Conservation (phyloP, 1,140 invertebrate genomes). For the Cotesia glomerata region DNA sequence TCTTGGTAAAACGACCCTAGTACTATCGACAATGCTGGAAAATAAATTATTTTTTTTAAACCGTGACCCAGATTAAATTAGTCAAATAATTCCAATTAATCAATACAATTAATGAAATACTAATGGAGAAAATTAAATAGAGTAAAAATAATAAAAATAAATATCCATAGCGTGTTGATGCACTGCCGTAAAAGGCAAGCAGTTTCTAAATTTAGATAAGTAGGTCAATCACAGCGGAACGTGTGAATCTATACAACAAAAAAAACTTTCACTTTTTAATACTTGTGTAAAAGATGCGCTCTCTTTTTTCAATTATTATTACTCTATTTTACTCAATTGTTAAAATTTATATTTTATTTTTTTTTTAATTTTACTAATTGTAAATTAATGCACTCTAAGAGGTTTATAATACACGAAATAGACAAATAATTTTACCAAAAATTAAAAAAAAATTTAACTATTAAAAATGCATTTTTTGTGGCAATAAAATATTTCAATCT, state of each 20-base stretch:
- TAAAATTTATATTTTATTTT: constrained; percentile 8
- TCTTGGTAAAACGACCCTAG: constrained; percentile 83
- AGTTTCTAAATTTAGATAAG: constrained; percentile 35
- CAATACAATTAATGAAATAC: neutral
- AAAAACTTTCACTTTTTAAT: constrained; percentile 39
- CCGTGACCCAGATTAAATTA: neutral
- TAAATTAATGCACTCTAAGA: constrained; percentile 66
- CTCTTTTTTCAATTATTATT: neutral
- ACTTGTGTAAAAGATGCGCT: neutral
- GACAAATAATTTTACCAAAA: too few species aligned
- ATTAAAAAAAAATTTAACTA: too few species aligned
- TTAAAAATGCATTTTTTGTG: too few species aligned
- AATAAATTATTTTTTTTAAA: constrained; percentile 22
- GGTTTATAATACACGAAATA: too few species aligned
- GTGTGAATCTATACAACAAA: constrained; percentile 16
- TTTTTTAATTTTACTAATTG: neutral
- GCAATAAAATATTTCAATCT: too few species aligned
- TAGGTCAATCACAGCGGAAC: constrained; percentile 31
- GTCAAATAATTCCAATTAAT: too few species aligned
- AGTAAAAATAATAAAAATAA: neutral
- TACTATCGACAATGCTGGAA: constrained; percentile 72
- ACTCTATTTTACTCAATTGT: too few species aligned
- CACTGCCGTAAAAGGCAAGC: constrained; percentile 29
- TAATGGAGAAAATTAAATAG: neutral
- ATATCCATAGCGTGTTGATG: neutral